A percentile compares a stretch with the other conserved stretches of the same genome.
phyloP scores from a whole-genome alignment of 2,888 invertebrate species.

The Bombyx huttoni region DNA sequence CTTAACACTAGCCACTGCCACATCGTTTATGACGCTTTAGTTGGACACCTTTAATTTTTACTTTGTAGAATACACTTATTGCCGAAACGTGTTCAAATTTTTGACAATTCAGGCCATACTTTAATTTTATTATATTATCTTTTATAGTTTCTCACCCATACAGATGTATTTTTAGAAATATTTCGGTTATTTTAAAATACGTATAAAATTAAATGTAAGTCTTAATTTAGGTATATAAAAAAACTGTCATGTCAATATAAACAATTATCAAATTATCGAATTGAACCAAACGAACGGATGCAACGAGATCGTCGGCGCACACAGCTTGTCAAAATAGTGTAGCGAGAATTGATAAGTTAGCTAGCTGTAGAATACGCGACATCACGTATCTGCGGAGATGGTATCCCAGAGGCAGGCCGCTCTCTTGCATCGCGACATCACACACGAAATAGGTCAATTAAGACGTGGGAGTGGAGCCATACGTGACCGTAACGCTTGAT shows the following conservation, averaged over 20 bases:
- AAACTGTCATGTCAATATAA: background rate
- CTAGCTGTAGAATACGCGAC: slow-evolving; percentile 25
- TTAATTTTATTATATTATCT: background rate
- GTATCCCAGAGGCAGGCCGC: slow-evolving; percentile 56
- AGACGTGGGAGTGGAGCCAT: slow-evolving; percentile 64
- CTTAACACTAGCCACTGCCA: background rate
- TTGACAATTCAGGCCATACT: background rate
- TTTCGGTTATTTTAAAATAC: no score
- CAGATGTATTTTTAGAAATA: no score
- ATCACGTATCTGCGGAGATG: slow-evolving; percentile 62
- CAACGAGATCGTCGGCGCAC: slow-evolving; percentile 1
- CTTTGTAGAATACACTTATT: background rate
- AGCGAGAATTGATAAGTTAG: slow-evolving; percentile 20
- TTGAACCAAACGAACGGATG: background rate
- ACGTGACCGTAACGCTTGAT: slow-evolving; percentile 69
- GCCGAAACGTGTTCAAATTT: background rate
- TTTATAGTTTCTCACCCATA: background rate
- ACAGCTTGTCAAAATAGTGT: slow-evolving; percentile 22
- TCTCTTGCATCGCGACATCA: slow-evolving; percentile 44
- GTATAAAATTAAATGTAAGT: no score
- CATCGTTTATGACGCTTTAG: background rate
- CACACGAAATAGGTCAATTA: slow-evolving; percentile 71
- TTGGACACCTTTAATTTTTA: background rate
- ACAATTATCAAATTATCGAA: background rate
- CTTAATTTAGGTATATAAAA: background rate